A percentile compares a stretch with the other conserved stretches of the same genome.
Conservation (phyloP, 1,140 invertebrate genomes). For the Spodoptera litura region DNA sequence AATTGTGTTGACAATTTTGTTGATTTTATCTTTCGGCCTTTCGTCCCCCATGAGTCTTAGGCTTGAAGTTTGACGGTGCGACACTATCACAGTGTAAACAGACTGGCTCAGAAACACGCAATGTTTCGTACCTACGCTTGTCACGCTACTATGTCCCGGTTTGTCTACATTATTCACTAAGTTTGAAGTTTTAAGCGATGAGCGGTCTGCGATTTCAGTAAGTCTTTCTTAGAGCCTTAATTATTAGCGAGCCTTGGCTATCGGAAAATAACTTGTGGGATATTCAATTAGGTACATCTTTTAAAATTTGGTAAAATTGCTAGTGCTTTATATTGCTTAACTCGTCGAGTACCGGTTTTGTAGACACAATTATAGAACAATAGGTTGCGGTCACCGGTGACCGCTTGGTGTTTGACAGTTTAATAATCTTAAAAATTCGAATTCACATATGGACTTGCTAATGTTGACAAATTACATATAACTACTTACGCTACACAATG, state of each 20-base stretch:
- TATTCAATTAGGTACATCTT: too few relatives aligned
- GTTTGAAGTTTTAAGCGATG: constrained; percentile 4
- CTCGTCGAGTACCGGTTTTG: too few relatives aligned
- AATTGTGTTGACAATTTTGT: constrained; percentile 17
- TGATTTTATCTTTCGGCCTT: constrained; percentile 30
- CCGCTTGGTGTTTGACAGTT: too few relatives aligned
- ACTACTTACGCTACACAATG: constrained; percentile 64
- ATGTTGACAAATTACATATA: constrained; percentile 27
- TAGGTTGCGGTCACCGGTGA: too few relatives aligned
- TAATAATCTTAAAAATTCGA: too few relatives aligned
- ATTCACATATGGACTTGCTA: too few relatives aligned
- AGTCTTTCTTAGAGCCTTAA: background rate
- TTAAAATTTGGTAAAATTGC: too few relatives aligned
- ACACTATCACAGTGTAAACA: constrained; percentile 48
- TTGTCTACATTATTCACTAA: constrained; percentile 57
- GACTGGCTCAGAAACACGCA: constrained; percentile 49
- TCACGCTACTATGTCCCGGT: constrained; percentile 52
- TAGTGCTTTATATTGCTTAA: too few relatives aligned
- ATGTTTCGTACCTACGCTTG: constrained; percentile 47
- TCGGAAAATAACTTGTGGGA: too few relatives aligned
- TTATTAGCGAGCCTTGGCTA: too few relatives aligned
- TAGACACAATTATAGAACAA: too few relatives aligned
- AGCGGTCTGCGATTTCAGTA: background rate
- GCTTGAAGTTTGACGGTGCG: background rate
- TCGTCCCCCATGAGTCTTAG: background rate